Conservation (phyloP, 2,113 vertebrate genomes). For the Passer domesticus region DNA sequence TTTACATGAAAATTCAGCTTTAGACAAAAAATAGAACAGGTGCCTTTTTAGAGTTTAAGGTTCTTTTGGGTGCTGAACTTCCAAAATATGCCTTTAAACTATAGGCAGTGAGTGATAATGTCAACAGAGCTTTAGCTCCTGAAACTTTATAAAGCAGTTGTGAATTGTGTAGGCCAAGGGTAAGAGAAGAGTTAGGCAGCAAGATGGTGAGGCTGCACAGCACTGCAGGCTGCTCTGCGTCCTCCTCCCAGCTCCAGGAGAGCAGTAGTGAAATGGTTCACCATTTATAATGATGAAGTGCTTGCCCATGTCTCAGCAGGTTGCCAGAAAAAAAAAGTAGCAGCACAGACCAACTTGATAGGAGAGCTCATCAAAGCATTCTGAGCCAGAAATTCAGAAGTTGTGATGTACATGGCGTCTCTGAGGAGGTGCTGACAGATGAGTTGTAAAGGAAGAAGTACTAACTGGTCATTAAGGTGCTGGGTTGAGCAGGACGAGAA, state of each 20-base stretch:
- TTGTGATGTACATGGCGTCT: not conserved
- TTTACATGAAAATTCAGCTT: not conserved
- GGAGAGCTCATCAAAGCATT: not conserved
- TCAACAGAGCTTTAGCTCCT: not conserved
- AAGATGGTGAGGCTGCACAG: not conserved
- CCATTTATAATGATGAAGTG: not conserved
- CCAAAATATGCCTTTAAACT: not conserved
- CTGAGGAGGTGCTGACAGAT: not conserved
- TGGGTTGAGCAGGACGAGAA: not conserved
- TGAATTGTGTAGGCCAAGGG: not conserved
- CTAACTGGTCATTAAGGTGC: not conserved
- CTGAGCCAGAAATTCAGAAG: not conserved
- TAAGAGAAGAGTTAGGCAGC: not conserved
- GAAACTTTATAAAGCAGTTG: not conserved
- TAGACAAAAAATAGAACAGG: not conserved
- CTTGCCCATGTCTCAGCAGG: conserved; percentile 5
- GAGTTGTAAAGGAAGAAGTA: not conserved
- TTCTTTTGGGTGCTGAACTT: not conserved
- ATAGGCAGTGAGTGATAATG: not conserved
- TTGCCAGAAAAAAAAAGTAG: not conserved
- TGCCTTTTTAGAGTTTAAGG: not conserved
- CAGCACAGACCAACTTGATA: not conserved
- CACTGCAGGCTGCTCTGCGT: not conserved
- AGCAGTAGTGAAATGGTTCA: not conserved
- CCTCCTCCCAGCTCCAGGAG: not conserved